Percentiles rank a stretch among this genome's conserved stretches.
Evolutionary conservation across 2,113 vertebrate species (phyloP).

Genomic region (Paratilapia polleni): DNA sequence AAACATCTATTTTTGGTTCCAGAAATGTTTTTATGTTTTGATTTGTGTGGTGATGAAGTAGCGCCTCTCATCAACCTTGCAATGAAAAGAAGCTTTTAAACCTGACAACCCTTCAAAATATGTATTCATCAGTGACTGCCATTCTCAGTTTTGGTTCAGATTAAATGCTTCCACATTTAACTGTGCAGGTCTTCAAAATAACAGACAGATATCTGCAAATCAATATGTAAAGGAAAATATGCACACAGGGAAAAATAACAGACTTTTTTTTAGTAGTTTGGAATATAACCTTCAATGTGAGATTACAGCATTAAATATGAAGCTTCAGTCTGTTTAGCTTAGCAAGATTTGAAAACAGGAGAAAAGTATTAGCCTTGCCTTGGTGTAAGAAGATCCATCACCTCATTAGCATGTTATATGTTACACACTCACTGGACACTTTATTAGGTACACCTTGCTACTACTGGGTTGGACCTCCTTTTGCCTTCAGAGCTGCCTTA

Average conservation of each 20-base stretch:
- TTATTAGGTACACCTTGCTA: background rate
- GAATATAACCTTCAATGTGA: background rate
- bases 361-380: background rate
- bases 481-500: background rate
- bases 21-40: background rate
- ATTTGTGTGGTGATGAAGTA: conserved; percentile 3
- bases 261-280: background rate
- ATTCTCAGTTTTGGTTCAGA: background rate
- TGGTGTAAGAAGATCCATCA: background rate
- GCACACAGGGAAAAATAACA: background rate
- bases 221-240: background rate
- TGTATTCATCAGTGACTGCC: conserved; percentile 7
- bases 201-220: background rate
- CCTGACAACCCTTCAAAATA: conserved; percentile 27
- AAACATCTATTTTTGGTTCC: conserved; percentile 6
- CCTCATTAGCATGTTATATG: background rate
- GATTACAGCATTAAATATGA: background rate
- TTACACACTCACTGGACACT: background rate
- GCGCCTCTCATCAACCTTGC: background rate
- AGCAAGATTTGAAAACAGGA: background rate
- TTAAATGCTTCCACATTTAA: conserved; percentile 21
- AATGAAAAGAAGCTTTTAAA: conserved; percentile 31
- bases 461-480: background rate
- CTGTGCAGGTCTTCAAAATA: background rate
- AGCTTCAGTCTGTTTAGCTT: background rate